phyloP scores from a whole-genome alignment of 2,797 vertebrate species.

The Chaenodraco wilsoni region DNA sequence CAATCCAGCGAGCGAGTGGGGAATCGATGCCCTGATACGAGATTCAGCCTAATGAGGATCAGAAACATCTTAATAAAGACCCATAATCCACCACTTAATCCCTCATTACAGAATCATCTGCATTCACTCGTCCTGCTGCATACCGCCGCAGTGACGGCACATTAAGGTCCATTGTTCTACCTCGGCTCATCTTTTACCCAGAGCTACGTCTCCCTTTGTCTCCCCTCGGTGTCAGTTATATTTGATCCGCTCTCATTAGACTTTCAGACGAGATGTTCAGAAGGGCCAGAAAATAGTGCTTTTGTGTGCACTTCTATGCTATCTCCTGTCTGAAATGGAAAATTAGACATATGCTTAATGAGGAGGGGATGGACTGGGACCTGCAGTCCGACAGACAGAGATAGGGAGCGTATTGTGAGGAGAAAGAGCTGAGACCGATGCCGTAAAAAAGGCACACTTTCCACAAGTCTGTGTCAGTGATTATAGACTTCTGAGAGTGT shows the following conservation, averaged over 20 bases:
- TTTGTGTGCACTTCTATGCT: slow-evolving; percentile 80
- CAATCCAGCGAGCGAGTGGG: slow-evolving; percentile 61
- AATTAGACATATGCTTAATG: slow-evolving; percentile 87
- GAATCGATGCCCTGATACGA: slow-evolving; percentile 83
- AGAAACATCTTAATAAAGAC: slow-evolving; percentile 88
- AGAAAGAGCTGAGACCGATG: slow-evolving; percentile 51
- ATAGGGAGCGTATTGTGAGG: slow-evolving; percentile 57
- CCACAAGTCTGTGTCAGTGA: slow-evolving; percentile 39
- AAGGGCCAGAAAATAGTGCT: slow-evolving; percentile 78
- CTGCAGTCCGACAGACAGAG: slow-evolving; percentile 50
- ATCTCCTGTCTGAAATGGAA: slow-evolving; percentile 82
- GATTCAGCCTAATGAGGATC: slow-evolving; percentile 85
- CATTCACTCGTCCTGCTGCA: slow-evolving; percentile 76
- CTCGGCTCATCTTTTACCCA: slow-evolving; percentile 70
- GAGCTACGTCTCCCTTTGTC: slow-evolving; percentile 72
- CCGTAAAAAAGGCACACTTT: slow-evolving; percentile 66
- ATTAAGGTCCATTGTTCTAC: slow-evolving; percentile 78
- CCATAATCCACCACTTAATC: slow-evolving; percentile 86
- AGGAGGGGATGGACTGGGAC: slow-evolving; percentile 68
- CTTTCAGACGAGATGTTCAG: slow-evolving; percentile 78
- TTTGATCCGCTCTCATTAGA: slow-evolving; percentile 84
- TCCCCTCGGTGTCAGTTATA: slow-evolving; percentile 74
- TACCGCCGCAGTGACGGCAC: slow-evolving; percentile 68
- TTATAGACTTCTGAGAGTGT: slow-evolving; percentile 63
- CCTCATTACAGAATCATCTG: slow-evolving; percentile 85